Base-by-base conservation (phyloP, 2,113 vertebrate species). In the Trichechus manatus region DNA sequence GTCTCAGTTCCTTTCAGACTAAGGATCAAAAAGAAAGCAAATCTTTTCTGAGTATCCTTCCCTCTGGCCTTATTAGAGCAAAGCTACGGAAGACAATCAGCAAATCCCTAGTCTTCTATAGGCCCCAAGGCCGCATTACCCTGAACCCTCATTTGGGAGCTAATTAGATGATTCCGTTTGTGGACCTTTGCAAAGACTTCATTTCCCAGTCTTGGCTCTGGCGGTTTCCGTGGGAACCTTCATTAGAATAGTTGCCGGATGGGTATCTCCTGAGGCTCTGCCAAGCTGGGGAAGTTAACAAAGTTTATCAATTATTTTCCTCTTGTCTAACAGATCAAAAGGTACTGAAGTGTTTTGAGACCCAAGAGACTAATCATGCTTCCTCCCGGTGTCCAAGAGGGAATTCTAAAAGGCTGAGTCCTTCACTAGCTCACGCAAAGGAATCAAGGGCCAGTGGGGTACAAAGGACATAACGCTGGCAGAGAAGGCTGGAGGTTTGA, bases 21-120 rank as follows among this genome's bases (percentile, higher is more conserved):
- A 70, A 96, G 33, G n/a, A 72, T 79, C 27, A 47, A 89, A 92
- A 92, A 59, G 88, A 96, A 95, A 95, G 61, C 63, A 74, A 82
- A 27, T 81, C 22, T 93, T 88, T 59, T 39, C 81, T 56, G 66
- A 1, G 23, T 1, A 0, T 70, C 9, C 23, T 33, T 86, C 95
- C 94, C 94, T 75, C 74, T n/a, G 96, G 96, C 33, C 89, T 97
- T 94, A 64, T 97, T 97, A 97, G 64, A 29, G 39, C 39, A 53
- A 33, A 79, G 42, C 14, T 44, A 56, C 39, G 66, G 53, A 83
- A 94, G 86, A 75, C 27, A 96, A 42, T 91, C 39, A 42, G 64
- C 29, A 96, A 94, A 85, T 85, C 77, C 75, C 90, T 25, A 66
- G 81, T 25, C 84, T 66, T 59, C 82, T 33, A 20, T 78, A 23